A percentile compares a stretch with the other conserved stretches of the same genome.
Conservation (phyloP, 1,140 invertebrate genomes). For the Saxidomus purpurata region DNA sequence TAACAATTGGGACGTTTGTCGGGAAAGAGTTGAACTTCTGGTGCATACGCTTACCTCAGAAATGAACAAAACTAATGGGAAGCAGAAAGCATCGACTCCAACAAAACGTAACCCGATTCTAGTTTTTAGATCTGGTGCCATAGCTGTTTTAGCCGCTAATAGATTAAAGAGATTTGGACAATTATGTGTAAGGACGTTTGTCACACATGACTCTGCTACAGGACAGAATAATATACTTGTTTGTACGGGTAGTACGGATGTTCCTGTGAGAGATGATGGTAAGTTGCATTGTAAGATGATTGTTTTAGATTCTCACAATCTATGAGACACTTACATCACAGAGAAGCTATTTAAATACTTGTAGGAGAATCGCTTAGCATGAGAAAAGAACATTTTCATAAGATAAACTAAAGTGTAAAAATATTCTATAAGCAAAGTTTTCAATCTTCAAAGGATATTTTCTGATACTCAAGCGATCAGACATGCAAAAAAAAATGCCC, state of each 20-base stretch:
- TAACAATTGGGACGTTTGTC: slow-evolving; percentile 78
- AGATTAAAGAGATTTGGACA: slow-evolving; percentile 74
- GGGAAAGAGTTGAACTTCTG: slow-evolving; percentile 79
- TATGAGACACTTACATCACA: too few relatives aligned
- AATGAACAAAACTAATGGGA: slow-evolving; percentile 69
- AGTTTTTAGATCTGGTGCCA: slow-evolving; percentile 79
- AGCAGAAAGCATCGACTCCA: slow-evolving; percentile 61
- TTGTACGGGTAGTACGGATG: slow-evolving; percentile 75
- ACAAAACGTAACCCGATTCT: slow-evolving; percentile 75
- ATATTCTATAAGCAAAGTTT: too few relatives aligned
- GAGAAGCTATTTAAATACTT: too few relatives aligned
- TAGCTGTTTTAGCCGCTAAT: slow-evolving; percentile 83
- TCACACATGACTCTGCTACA: slow-evolving; percentile 77
- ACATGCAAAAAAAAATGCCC: too few relatives aligned
- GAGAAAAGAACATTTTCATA: too few relatives aligned
- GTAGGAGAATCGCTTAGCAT: too few relatives aligned
- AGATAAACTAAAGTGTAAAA: too few relatives aligned
- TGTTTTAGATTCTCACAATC: too few relatives aligned
- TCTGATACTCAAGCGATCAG: too few relatives aligned
- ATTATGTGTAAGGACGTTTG: slow-evolving; percentile 76
- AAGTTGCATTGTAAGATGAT: neutral
- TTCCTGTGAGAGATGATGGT: slow-evolving; percentile 69
- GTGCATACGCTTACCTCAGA: slow-evolving; percentile 78
- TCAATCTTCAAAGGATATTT: too few relatives aligned
- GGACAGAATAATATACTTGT: slow-evolving; percentile 78